Base-by-base conservation (phyloP, 1,140 invertebrate species). In the Conus betulinus region DNA sequence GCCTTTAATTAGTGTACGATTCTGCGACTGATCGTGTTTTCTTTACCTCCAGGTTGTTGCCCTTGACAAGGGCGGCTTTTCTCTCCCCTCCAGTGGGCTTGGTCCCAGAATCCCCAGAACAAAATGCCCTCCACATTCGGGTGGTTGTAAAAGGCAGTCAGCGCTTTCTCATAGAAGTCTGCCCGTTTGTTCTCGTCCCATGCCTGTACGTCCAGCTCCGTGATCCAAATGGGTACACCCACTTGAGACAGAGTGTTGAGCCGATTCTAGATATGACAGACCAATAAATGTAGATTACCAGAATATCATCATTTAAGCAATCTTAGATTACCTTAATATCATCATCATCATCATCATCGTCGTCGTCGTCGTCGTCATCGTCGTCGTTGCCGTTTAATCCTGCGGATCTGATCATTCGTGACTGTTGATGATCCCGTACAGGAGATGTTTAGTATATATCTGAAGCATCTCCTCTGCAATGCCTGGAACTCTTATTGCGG, bases 81-180 rank as follows among this genome's bases (percentile, higher is more conserved):
- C 83, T 53, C 79, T 57, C 60, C 57, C 39, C 84, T 17, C 78
- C 84, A 84, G 88, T 88, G 81, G 20, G 53, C 23, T 60, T 90
- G 52, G 63, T 93, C 91, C 92, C 92, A 94, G 91, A 93, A 93
- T 10, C 92, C 93, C 93, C 93, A 94, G 87, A 94, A 88, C 8
- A 94, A 27, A 8, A 94, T 87, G 13, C 92, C 93, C 60, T 93
- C 87, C n/a, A 94, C 91, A 0, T 89, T 87, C n/a, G 91, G 91
- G 84, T 93, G 93, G 86, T 91, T 92, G 85, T 91, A 94, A 84
- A 89, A 91, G 23, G 93, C 83, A 1, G 88, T 90, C 20, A 94
- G 85, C 0, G 91, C 84, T 1, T 90, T 87, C 55, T 92, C 91
- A 53, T 88, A 88, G 82, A 87, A 87, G 60, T 90, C 90, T 3